A percentile compares a stretch with the other conserved stretches of the same genome.
Conservation (phyloP, 2,113 vertebrate genomes). For the Baryphthengus martii region DNA sequence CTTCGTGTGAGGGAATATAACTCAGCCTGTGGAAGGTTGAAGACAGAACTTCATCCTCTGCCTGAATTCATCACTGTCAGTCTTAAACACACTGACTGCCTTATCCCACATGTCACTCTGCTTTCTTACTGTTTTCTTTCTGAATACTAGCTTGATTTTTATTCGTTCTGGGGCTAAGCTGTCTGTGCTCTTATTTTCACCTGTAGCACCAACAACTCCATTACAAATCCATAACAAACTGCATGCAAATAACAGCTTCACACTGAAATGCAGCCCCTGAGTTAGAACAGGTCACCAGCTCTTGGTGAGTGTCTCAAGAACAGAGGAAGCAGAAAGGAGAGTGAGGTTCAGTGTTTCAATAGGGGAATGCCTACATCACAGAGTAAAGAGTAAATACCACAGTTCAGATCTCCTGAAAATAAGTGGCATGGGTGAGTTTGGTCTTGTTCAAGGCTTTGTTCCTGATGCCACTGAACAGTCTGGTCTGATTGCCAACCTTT, state of each 20-base stretch:
- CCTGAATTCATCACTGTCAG: background rate
- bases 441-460: background rate
- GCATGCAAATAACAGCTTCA: background rate
- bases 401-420: background rate
- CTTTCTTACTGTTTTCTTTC: background rate
- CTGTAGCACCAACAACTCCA: background rate
- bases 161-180: background rate
- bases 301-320: background rate
- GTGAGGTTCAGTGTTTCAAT: background rate
- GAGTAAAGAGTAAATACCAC: accelerated
- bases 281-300: background rate
- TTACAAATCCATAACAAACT: background rate
- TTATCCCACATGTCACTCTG: background rate
- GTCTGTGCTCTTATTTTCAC: background rate
- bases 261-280: background rate
- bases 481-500: background rate
- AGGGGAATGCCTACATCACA: background rate
- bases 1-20: background rate
- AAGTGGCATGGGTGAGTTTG: background rate
- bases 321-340: background rate
- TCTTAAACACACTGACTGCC: background rate
- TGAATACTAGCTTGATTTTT: background rate
- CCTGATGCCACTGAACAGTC: background rate
- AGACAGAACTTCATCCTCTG: background rate
- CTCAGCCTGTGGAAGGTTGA: background rate